Base-by-base conservation (phyloP, 1,140 invertebrate genomes). In the Vollenhovia emeryi region DNA sequence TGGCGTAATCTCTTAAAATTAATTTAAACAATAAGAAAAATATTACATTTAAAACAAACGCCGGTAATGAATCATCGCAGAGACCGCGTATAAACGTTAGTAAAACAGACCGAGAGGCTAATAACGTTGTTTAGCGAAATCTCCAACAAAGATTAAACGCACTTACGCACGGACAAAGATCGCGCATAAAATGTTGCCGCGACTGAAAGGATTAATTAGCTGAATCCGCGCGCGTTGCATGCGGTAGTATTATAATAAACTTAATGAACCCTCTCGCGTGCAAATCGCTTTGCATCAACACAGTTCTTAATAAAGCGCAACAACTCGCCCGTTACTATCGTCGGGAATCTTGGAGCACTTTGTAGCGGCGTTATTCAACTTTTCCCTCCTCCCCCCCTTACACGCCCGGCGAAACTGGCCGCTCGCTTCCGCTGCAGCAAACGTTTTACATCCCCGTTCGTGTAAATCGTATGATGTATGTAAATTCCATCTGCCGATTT, bases 291-390 rank as follows among this genome's bases (percentile, higher is more conserved):
- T 57, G 66, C 78, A 82, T 82, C 66, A 73, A 36, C 24, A 40
- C 48, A 24, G 64, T 82, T 82, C 78, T 82, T 82, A 82, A 82
- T 82, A 82, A 82, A 82, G 66, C 40, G 66, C 78, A 82, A 82
- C 78, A 73, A 82, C 80, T 84, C 80, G 71, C 80, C 71, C 80
- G 80, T 76, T 76, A 82, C 78, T 82, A 82, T 82, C 78, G 78
- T 52, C 66, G 36, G 13, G 36, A 45, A 82, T 82, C 78, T 82
- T 82, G 66, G 36, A 36, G 75, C 55, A 62, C 80, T 84, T 76
- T 84, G 71, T 62, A 80, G 50, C 50, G 9, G 43, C 40, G 40
- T 84, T 69, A 59, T 50, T 83, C 71, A 48, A 45, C 43, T 76
- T 68, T 68, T 40, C 71, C 13, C 15, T 24, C 52, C 21, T 18